Percentiles rank a stretch among this genome's conserved stretches.
phyloP scores from a whole-genome alignment of 2,888 invertebrate genomes.

The Andrena haemorrhoa region DNA sequence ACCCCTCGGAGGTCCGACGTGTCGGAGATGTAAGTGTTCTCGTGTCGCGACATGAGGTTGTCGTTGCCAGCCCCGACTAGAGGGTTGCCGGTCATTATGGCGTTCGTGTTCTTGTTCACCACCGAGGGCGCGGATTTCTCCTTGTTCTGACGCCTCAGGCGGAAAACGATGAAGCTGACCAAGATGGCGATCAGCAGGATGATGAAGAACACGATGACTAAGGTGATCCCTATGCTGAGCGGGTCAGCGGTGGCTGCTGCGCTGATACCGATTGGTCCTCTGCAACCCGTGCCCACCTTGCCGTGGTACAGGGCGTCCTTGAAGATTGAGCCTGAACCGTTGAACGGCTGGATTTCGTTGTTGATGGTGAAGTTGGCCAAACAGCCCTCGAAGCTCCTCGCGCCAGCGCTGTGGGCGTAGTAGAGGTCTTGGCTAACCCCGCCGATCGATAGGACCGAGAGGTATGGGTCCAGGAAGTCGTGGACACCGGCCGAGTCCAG shows the following conservation, averaged over 20 bases:
- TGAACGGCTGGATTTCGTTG: slow-evolving; percentile 95
- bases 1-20: slow-evolving; percentile 90
- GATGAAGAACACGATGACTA: slow-evolving; percentile 97
- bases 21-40: slow-evolving; percentile 89
- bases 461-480: slow-evolving; percentile 96
- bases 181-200: slow-evolving; percentile 95
- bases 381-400: slow-evolving; percentile 94
- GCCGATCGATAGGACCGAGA: slow-evolving; percentile 93
- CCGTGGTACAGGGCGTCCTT: slow-evolving; percentile 90
- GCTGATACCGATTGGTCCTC: slow-evolving; percentile 91
- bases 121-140: slow-evolving; percentile 92
- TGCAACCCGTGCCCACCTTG: slow-evolving; percentile 91
- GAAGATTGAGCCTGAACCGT: slow-evolving; percentile 94
- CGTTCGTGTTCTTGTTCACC: slow-evolving; percentile 91
- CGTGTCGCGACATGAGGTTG: slow-evolving; percentile 88
- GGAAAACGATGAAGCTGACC: slow-evolving; percentile 96
- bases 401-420: slow-evolving; percentile 85
- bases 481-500: slow-evolving; percentile 94
- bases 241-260: slow-evolving; percentile 92
- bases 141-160: slow-evolving; percentile 94
- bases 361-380: slow-evolving; percentile 95
- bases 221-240: slow-evolving; percentile 95
- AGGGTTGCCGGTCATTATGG: slow-evolving; percentile 90
- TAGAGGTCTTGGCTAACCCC: slow-evolving; percentile 89
- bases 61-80: slow-evolving; percentile 89